These are phyloP conservation scores for Drosophila baimaii DNA, from an alignment of 1,140 invertebrate genomes.

Conservation along the genomic window DNA sequence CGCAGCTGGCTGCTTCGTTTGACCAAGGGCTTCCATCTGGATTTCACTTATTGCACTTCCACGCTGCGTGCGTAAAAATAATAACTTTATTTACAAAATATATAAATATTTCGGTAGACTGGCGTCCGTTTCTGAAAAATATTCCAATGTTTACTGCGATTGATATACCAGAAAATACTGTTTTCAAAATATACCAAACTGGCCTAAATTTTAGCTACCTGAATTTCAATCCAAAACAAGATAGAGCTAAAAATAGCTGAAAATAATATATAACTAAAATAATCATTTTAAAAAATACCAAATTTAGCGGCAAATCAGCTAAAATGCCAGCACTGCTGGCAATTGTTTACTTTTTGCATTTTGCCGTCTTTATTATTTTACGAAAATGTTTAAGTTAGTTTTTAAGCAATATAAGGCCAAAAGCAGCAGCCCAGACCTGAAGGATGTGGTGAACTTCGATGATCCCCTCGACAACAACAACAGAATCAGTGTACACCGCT, in stretches of 20 bases:
- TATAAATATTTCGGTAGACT: background rate
- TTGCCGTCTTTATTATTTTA: background rate
- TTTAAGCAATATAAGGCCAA: conserved; percentile 88
- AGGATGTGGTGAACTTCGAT: conserved; percentile 85
- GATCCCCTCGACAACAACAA: conserved; percentile 22
- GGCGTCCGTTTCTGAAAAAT: conserved; percentile 5
- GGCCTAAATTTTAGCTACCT: background rate
- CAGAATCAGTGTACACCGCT: conserved; percentile 10
- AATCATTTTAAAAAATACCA: background rate
- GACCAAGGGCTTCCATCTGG: background rate
- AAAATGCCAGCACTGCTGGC: background rate
- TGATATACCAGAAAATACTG: background rate
- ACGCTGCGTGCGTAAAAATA: background rate
- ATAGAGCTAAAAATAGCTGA: too few relatives aligned
- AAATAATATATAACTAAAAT: background rate
- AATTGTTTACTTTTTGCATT: conserved; percentile 2
- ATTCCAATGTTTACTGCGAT: background rate
- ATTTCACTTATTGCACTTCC: background rate
- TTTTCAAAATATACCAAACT: background rate
- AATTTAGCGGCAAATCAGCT: background rate
- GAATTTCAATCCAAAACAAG: background rate
- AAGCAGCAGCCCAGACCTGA: conserved; percentile 85
- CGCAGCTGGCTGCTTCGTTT: background rate
- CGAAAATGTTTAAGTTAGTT: conserved; percentile 85
- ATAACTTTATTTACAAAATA: background rate